Evolutionary conservation across 2,888 invertebrate genomes (phyloP).

Genomic region (Caradrina clavipalpis): DNA sequence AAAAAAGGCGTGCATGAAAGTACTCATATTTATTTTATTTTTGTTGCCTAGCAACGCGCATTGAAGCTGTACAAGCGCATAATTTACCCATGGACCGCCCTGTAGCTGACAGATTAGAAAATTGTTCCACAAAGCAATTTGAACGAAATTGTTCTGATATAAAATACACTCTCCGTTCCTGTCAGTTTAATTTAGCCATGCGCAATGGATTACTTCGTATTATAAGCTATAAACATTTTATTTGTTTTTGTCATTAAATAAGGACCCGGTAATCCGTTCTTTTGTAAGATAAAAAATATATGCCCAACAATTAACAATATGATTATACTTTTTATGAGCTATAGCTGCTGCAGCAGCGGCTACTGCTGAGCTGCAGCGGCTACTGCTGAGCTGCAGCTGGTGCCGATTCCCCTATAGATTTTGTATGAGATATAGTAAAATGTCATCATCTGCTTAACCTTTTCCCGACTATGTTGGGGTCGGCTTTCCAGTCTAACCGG

Average conservation of each 20-base stretch:
- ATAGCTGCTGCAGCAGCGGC: too few relatives aligned
- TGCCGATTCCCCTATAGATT: too few relatives aligned
- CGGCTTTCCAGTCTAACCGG: too few relatives aligned
- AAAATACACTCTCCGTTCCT: slow-evolving; percentile 41
- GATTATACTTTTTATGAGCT: too few relatives aligned
- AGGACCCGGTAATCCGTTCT: too few relatives aligned
- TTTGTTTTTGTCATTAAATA: background rate
- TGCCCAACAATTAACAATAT: too few relatives aligned
- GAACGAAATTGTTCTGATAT: slow-evolving; percentile 53
- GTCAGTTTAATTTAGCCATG: slow-evolving; percentile 44
- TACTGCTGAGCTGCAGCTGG: too few relatives aligned
- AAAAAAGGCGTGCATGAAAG: background rate
- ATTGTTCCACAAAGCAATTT: slow-evolving; percentile 60
- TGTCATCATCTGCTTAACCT: too few relatives aligned
- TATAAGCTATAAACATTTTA: background rate
- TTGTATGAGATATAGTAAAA: too few relatives aligned
- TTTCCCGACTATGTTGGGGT: too few relatives aligned
- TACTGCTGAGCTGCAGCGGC: too few relatives aligned
- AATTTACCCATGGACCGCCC: slow-evolving; percentile 46
- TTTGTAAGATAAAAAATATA: too few relatives aligned
- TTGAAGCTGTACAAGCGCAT: slow-evolving; percentile 18
- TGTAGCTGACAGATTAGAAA: slow-evolving; percentile 66
- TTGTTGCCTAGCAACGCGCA: slow-evolving; percentile 18
- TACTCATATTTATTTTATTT: background rate
- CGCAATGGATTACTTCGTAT: slow-evolving; percentile 14